These are phyloP conservation scores for Spodoptera litura DNA, from an alignment of 1,140 invertebrate species.

Conservation along the genomic window DNA sequence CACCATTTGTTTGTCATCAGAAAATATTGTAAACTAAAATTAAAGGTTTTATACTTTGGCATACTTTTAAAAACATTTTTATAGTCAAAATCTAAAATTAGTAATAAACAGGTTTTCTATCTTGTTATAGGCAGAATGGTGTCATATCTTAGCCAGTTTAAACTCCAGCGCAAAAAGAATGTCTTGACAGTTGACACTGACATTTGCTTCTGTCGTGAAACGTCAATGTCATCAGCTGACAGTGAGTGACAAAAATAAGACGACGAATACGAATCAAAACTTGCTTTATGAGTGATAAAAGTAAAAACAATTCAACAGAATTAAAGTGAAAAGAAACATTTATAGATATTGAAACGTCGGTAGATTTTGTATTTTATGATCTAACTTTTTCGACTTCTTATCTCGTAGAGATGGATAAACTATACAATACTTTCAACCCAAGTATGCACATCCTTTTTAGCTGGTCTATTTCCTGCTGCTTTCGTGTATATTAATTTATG, in stretches of 20 bases:
- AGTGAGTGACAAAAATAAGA: constrained; percentile 1
- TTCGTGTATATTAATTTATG: constrained; percentile 29
- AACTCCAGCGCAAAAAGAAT: too few species aligned
- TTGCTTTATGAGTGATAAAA: neutral
- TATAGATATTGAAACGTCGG: constrained; percentile 13
- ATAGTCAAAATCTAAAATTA: too few species aligned
- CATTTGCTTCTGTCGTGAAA: neutral
- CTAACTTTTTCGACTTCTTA: constrained; percentile 27
- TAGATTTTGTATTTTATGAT: constrained; percentile 31
- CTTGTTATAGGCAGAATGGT: too few species aligned
- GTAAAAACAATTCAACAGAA: neutral
- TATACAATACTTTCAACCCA: constrained; percentile 58
- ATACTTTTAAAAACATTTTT: too few species aligned
- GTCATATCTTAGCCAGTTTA: too few species aligned
- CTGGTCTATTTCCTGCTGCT: constrained; percentile 17
- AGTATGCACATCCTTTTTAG: constrained; percentile 55
- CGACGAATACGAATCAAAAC: neutral
- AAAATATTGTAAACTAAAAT: too few species aligned
- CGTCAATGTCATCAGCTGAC: neutral
- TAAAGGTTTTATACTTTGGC: too few species aligned
- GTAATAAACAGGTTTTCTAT: too few species aligned
- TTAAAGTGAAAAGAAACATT: neutral
- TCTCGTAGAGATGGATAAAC: constrained; percentile 63
- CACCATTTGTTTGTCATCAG: too few species aligned
- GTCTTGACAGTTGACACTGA: neutral